phyloP scores from a whole-genome alignment of 2,113 vertebrate genomes.

The Eudyptes chrysolophus region DNA sequence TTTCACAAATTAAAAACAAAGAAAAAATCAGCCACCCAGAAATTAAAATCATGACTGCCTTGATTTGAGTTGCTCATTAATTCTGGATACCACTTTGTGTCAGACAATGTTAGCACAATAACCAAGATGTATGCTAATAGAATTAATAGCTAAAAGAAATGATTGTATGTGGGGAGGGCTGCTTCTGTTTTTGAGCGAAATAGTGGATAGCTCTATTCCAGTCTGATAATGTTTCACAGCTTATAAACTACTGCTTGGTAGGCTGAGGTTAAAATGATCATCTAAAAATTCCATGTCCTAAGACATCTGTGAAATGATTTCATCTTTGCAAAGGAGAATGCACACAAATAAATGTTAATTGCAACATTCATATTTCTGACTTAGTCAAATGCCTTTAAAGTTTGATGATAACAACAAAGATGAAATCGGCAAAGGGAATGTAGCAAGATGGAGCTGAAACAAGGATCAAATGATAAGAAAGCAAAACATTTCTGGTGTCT shows the following conservation, averaged over 20 bases:
- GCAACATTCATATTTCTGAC: not conserved
- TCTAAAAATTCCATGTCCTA: not conserved
- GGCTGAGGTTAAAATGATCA: not conserved
- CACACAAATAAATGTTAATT: not conserved
- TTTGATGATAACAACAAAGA: not conserved
- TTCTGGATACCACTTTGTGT: constrained; percentile 3
- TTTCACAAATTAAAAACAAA: not conserved
- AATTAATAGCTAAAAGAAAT: not conserved
- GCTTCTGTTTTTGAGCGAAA: not conserved
- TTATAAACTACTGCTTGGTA: not conserved
- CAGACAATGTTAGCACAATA: not conserved
- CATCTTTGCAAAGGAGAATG: not conserved
- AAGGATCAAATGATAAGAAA: not conserved
- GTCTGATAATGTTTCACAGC: not conserved
- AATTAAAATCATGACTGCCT: not conserved
- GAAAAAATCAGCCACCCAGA: not conserved
- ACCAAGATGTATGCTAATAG: not conserved
- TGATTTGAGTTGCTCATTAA: constrained; percentile 16
- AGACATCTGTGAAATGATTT: not conserved
- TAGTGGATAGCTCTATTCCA: not conserved
- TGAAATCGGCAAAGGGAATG: not conserved
- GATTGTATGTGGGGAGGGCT: not conserved
- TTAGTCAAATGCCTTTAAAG: not conserved
- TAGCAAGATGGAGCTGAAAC: fast-evolving
- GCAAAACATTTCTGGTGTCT: not conserved